These are phyloP conservation scores for Caenorhabditis wallacei DNA, from an alignment of 2,888 invertebrate species.

Conservation along the genomic window DNA sequence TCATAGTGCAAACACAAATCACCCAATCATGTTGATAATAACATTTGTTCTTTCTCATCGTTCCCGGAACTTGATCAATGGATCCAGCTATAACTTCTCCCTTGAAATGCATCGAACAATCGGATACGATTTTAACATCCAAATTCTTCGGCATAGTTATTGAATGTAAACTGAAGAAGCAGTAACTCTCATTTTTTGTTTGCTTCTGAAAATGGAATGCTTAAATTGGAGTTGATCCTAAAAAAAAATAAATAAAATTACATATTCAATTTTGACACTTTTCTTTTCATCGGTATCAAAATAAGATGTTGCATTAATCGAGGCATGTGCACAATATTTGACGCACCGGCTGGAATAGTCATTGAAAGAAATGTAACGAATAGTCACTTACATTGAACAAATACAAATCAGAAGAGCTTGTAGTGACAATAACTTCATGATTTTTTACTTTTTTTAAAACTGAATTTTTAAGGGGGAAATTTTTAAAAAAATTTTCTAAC, in stretches of 20 bases:
- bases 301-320: slow-evolving; percentile 1
- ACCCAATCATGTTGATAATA: slow-evolving; percentile 45
- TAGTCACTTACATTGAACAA: slow-evolving; percentile 12
- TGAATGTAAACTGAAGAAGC: slow-evolving; percentile 36
- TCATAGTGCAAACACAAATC: slow-evolving; percentile 27
- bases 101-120: slow-evolving; percentile 33
- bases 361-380: background rate
- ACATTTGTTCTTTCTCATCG: slow-evolving; percentile 16
- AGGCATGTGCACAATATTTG: slow-evolving; percentile 20
- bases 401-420: slow-evolving; percentile 31
- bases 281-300: slow-evolving; percentile 12
- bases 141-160: background rate
- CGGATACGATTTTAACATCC: background rate
- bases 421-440: slow-evolving; percentile 36
- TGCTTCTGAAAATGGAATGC: slow-evolving; percentile 22
- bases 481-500: background rate
- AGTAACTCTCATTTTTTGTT: background rate
- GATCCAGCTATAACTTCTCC: slow-evolving; percentile 23
- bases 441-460: background rate
- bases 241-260: background rate
- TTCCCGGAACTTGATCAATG: background rate
- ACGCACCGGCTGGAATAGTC: background rate
- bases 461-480: background rate
- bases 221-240: background rate
- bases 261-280: slow-evolving; percentile 5